Conservation (phyloP, 1,140 invertebrate species). For the Lepidurus apus region DNA sequence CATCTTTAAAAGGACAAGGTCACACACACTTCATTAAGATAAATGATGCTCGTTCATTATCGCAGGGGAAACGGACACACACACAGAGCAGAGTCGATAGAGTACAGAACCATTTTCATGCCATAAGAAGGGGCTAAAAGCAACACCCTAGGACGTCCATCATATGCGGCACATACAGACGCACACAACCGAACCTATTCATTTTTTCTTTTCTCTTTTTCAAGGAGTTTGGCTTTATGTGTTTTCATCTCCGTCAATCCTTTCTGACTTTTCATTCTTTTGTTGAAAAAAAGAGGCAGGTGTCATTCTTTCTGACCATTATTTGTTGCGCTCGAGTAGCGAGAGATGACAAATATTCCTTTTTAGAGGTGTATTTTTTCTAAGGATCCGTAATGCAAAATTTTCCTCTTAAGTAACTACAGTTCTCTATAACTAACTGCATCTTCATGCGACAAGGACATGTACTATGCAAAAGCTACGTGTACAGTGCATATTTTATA, state of each 20-base stretch:
- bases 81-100: not conserved
- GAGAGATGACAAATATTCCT: not conserved
- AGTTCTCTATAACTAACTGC: no score
- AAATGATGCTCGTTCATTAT: conserved; percentile 2
- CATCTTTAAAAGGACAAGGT: conserved; percentile 14
- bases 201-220: not conserved
- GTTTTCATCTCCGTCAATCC: not conserved
- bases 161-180: not conserved
- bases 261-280: not conserved
- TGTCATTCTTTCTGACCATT: not conserved
- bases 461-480: not conserved
- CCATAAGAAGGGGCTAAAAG: conserved; percentile 2
- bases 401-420: no score
- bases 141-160: conserved; percentile 17
- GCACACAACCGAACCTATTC: not conserved
- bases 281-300: not conserved
- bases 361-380: no score
- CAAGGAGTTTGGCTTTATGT: not conserved
- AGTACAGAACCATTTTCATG: not conserved
- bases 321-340: not conserved
- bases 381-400: no score
- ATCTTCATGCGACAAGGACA: not conserved
- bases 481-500: not conserved
- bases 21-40: conserved; percentile 19
- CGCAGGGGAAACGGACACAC: conserved; percentile 13